Base-by-base conservation (phyloP, 1,140 invertebrate genomes). In the Ips nitidus region DNA sequence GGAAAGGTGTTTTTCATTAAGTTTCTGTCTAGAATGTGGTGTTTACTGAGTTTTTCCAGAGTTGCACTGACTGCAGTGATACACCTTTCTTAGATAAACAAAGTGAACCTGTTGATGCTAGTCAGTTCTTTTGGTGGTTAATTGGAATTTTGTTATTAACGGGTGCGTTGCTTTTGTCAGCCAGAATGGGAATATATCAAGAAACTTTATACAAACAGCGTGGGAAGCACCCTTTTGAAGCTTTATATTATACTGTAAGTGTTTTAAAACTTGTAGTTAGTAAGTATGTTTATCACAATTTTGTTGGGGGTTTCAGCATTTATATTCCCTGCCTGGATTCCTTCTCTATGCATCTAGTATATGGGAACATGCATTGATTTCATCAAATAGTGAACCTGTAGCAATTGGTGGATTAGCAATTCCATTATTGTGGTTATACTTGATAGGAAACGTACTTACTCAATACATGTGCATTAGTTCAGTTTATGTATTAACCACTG, bases 381-480 rank as follows among this genome's bases (percentile, higher is more conserved):
- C 86, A 1, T 76, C 85, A 0, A 81, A 85, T 50, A 90, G 87
- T 61, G 78, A 84, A 52, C 81, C 85, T n/a, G 57, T 84, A 38
- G 60, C 56, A 55, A 39, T 87, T 45, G 82, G 85, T 47, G 83
- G 82, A 8, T 52, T 87, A 1, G 59, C 75, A 36, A 52, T 97
- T 8, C 95, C 96, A 3, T 84, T 86, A 73, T 84, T 94, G 75
- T 88, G 95, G 75, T 68, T 91, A 7, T 97, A 91, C 82, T 83
- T 99, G 47, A 77, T 94, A 58, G 89, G 91, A 52, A 98, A 98
- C 82, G 89, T 94, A 36, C 68, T 97, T 0, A 94, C 96, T 4
- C 97, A 98, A 87, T 98, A 94, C 86, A 78, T 98, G 55, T 99
- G 97, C 79, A 98, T 98, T 66, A 90, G 91, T 76, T 94, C 94